A percentile compares a stretch with the other conserved stretches of the same genome.
Evolutionary conservation across 2,888 invertebrate genomes (phyloP).

Genomic region (Rotaria magnacalcarata): DNA sequence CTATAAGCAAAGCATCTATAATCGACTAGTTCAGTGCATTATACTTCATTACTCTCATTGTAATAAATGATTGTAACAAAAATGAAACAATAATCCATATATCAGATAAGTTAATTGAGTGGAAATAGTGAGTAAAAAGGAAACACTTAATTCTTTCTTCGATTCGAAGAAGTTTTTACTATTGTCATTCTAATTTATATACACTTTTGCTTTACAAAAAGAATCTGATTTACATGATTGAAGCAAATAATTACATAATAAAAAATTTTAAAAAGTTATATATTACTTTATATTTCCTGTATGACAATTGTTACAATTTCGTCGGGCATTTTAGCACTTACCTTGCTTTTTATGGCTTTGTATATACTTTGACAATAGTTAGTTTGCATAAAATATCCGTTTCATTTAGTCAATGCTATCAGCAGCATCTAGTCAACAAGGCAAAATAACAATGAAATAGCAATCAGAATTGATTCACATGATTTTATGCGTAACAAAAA

Average conservation of each 20-base stretch:
- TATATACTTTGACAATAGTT: background rate
- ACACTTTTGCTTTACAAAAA: too few relatives aligned
- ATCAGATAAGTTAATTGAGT: background rate
- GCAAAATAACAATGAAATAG: background rate
- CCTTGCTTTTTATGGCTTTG: background rate
- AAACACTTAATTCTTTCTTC: background rate
- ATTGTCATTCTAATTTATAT: background rate
- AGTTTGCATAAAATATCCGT: constrained; percentile 1
- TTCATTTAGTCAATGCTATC: background rate
- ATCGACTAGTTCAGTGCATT: background rate
- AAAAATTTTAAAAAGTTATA: background rate
- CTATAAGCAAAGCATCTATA: background rate
- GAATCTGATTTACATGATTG: background rate
- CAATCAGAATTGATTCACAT: background rate
- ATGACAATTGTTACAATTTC: background rate
- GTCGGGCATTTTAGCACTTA: background rate
- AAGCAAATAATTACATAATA: background rate
- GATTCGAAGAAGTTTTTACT: background rate
- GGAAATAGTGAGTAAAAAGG: background rate
- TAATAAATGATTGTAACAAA: background rate
- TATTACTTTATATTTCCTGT: background rate
- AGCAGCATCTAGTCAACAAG: background rate
- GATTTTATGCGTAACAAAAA: background rate
- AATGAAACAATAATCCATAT: background rate
- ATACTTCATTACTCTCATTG: background rate